Base-by-base conservation (phyloP, 2,113 vertebrate genomes). In the Amia ocellicauda region DNA sequence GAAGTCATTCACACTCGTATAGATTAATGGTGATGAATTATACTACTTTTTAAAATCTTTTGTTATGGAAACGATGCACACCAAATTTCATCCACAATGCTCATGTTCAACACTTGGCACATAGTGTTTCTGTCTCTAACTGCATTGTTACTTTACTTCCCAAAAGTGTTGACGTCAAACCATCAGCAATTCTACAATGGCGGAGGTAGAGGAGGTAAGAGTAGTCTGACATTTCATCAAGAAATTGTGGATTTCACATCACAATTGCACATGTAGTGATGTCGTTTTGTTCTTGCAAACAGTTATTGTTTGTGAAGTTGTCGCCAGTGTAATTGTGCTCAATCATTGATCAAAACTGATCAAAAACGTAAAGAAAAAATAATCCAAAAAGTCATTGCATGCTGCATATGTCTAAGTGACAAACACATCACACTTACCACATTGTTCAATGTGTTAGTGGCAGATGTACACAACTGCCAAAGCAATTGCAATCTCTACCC, bases 201-300 rank as follows among this genome's bases (percentile, higher is more conserved):
- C 74, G 88, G 84, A 79, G 87, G 88, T 87, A 89, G 85, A 90
- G 87, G 89, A 90, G 89, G 89, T 89, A 89, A 90, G 88, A 79
- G 57, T 72, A 76, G 81, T 69, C 65, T 73, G 27, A 75, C 62
- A 65, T 62, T n/a, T 69, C 60, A 53, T 20, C 60, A 11, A 67
- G 69, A 71, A 57, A 69, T 68, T 72, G 55, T 75, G 50, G 57
- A 70, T 70, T 66, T 63, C 65, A 66, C 78, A 10, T n/a, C n/a
- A 36, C 16, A 14, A 29, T 26, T 19, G 24, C 49, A 40, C 27
- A 36, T 3, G 23, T 14, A 40, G 24, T 60, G 49, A 29, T 29
- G 31, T 24, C 59, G 42, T 64, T 77, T 72, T 77, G 73, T 75
- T 73, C 63, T 73, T 72, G 62, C 73, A 64, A 73, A 67, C 59